Percentiles rank a stretch among this genome's conserved stretches.
These are phyloP conservation scores for Ceratitis capitata DNA, from an alignment of 1,140 invertebrate genomes.

Conservation along the genomic window DNA sequence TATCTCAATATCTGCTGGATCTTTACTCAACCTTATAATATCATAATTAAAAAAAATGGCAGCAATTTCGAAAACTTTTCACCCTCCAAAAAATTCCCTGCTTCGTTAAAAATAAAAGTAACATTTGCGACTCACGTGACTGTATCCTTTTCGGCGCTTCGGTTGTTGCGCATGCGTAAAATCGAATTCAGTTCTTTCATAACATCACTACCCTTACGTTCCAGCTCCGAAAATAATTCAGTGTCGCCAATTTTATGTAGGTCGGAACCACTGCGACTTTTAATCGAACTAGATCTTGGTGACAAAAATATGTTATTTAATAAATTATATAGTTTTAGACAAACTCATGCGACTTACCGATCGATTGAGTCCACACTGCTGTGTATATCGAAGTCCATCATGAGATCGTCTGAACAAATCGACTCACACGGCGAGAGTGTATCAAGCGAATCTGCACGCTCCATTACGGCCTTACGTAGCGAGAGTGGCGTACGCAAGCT, in stretches of 20 bases:
- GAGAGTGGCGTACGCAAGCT: slow-evolving; percentile 62
- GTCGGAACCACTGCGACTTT: slow-evolving; percentile 66
- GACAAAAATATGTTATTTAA: not conserved
- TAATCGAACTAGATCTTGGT: slow-evolving; percentile 45
- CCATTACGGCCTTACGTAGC: slow-evolving; percentile 57
- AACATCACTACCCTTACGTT: slow-evolving; percentile 68
- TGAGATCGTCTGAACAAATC: slow-evolving; percentile 83
- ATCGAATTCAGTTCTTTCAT: slow-evolving; percentile 68
- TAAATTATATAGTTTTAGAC: not conserved
- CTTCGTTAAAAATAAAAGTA: too few relatives aligned
- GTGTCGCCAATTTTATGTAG: slow-evolving; percentile 68
- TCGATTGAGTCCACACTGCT: slow-evolving; percentile 78
- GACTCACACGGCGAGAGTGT: slow-evolving; percentile 82
- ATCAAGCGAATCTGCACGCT: slow-evolving; percentile 75
- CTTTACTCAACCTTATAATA: too few relatives aligned
- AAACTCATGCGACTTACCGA: slow-evolving; percentile 66
- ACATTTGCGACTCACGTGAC: not conserved
- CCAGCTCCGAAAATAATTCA: slow-evolving; percentile 67
- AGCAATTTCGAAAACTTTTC: too few relatives aligned
- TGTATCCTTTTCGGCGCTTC: slow-evolving; percentile 36
- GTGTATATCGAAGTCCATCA: slow-evolving; percentile 82
- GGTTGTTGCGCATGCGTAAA: slow-evolving; percentile 39
- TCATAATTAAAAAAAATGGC: too few relatives aligned
- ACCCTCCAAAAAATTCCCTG: too few relatives aligned
- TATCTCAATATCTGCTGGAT: too few relatives aligned